These are phyloP conservation scores for Scolopax mira DNA, from an alignment of 2,113 vertebrate species.

Conservation along the genomic window DNA sequence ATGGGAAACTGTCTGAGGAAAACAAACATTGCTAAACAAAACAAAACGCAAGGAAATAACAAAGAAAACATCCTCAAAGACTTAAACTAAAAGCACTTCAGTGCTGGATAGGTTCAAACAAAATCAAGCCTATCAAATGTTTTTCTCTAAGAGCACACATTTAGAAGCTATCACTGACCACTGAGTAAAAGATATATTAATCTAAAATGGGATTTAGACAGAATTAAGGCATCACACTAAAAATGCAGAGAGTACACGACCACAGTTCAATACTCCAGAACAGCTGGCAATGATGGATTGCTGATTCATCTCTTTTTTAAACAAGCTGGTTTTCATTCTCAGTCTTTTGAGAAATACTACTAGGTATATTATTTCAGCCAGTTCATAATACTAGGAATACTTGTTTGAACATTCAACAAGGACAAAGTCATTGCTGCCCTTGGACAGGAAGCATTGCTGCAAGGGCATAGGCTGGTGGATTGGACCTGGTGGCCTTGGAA, in stretches of 20 bases:
- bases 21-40: background rate
- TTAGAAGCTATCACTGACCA: background rate
- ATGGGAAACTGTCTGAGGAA: background rate
- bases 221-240: background rate
- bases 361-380: background rate
- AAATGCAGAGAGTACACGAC: background rate
- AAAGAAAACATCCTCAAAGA: background rate
- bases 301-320: background rate
- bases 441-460: background rate
- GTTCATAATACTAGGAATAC: background rate
- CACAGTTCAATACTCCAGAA: background rate
- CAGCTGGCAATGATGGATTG: background rate
- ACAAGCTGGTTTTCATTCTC: background rate
- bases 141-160: background rate
- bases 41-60: background rate
- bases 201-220: background rate
- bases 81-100: background rate
- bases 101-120: background rate
- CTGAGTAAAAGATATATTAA: background rate
- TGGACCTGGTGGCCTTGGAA: background rate
- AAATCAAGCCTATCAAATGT: background rate
- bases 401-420: background rate
- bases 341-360: background rate
- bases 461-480: background rate
- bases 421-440: background rate